phyloP scores from a whole-genome alignment of 2,113 vertebrate genomes.

The Gymnorhina tibicen region DNA sequence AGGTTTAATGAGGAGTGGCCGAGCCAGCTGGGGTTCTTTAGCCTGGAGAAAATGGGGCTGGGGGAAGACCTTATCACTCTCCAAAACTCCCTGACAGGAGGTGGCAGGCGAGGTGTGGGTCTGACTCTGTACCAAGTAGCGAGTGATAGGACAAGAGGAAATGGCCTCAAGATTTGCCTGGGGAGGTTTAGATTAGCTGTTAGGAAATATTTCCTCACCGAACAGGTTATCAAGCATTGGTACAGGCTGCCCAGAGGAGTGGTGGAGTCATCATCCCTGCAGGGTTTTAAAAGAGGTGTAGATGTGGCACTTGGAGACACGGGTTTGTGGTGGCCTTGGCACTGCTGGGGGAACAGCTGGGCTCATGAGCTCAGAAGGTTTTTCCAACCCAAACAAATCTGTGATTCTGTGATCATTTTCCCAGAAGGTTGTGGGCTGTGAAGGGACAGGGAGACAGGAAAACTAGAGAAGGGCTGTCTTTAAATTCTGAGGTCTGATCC shows the following conservation, averaged over 20 bases:
- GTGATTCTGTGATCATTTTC: neutral
- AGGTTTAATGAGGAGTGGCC: neutral
- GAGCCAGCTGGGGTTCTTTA: neutral
- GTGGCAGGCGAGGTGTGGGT: neutral
- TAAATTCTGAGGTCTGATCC: neutral
- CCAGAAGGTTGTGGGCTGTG: neutral
- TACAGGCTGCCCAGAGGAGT: neutral
- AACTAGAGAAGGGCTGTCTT: neutral
- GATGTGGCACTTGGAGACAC: neutral
- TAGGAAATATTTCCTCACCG: neutral
- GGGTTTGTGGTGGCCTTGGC: neutral
- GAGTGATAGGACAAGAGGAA: neutral
- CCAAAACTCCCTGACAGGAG: neutral
- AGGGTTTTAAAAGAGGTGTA: neutral
- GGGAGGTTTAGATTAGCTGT: neutral
- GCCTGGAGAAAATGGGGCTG: neutral
- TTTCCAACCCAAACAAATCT: neutral
- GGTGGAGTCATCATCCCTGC: fast-evolving
- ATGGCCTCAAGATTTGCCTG: neutral
- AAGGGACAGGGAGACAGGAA: neutral
- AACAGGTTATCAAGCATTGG: neutral
- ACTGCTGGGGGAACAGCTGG: fast-evolving
- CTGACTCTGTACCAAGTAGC: neutral
- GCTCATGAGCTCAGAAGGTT: neutral
- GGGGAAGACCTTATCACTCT: neutral